Base-by-base conservation (phyloP, 1,140 invertebrate species). In the Microvelia longipes region DNA sequence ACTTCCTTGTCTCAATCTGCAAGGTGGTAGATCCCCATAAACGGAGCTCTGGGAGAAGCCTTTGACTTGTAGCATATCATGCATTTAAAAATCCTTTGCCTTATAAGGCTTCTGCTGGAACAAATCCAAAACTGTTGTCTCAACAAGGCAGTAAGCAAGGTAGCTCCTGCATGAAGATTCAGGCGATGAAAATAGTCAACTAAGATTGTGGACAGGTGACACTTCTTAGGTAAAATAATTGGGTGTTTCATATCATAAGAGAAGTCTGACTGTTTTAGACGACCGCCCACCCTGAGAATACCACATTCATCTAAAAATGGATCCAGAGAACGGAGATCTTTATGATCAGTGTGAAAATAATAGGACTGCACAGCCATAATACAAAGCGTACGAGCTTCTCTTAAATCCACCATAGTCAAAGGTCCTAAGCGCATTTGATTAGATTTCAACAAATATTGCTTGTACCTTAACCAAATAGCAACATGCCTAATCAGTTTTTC, bases 391-490 rank as follows among this genome's bases (percentile, higher is more conserved):
- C 35, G 5, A 11, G 35, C 35, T 50, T 5, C 35, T 50, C 35
- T 50, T 50, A 5, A 19, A 11, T 50, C 35, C 5, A 50, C 5
- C 5, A 50, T 19, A 11, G 5, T 5, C 5, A 50, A 19, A 50
- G 35, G 35, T 11, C 35, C 35, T 50, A 19, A 50, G 5, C 35
- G 5, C 35, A 5, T 5, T 19, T 50, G 35, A 50, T 50, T 19
- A 50, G 35, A 19, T 50, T 74, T 67, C 76, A 80, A 71, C 80
- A 78, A 0, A 80, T 69, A n/a, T 79, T 79, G 29, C 65, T 69
- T 28, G 75, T 63, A n/a, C n/a, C n/a, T n/a, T n/a, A n/a, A n/a
- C n/a, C n/a, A n/a, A n/a, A n/a, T n/a, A n/a, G n/a, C n/a, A n/a
- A n/a, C n/a, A n/a, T n/a, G n/a, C n/a, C n/a, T n/a, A n/a, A n/a